Evolutionary conservation across 2,888 invertebrate species (phyloP), one percentile per base, ranked within the genome.

Genomic region (Hirtodrosophila confusa): DNA sequence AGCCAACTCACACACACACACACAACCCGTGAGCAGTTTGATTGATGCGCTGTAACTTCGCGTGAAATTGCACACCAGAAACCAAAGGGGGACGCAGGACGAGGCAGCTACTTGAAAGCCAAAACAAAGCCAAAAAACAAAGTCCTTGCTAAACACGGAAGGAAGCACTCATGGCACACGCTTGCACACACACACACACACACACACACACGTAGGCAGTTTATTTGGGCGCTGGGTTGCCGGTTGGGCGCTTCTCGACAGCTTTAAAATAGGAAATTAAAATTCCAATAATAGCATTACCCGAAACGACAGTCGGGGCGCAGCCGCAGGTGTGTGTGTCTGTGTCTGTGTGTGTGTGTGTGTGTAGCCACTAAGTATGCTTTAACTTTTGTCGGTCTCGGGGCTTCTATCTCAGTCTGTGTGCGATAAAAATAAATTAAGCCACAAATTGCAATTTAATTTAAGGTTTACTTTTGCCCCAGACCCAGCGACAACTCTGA

Each of bases 381-480:
- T 67, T 69, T 77, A 74, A 77, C 67, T 76, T 68, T 58, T 71
- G 68, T 61, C 53, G 50, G 23, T 43, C 44, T 31, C 35, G 11
- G 11, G 31, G 41, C 40, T 61, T 78, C 74, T 74, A 65, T 62
- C 64, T 72, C 65, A 35, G 64, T 51, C 39, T 39, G 62, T 50
- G 63, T 63, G 75, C 85, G 79, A 83, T 83, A 85, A 83, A 83
- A 83, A 83, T 83, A 83, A 83, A 83, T 83, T 83, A 83, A 83
- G 86, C 82, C 82, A 83, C 82, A 83, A 83, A 83, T 83, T 85
- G 82, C 86, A 82, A 83, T 83, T 83, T 83, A 83, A 83, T 83
- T 83, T 83, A 85, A 85, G 86, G 86, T 85, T 85, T 85, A 72
- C 75, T 60, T 80, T 78, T 61, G 4, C 10, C 4, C 33, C 11